phyloP scores from a whole-genome alignment of 2,797 vertebrate species.

The Falco concolor region DNA sequence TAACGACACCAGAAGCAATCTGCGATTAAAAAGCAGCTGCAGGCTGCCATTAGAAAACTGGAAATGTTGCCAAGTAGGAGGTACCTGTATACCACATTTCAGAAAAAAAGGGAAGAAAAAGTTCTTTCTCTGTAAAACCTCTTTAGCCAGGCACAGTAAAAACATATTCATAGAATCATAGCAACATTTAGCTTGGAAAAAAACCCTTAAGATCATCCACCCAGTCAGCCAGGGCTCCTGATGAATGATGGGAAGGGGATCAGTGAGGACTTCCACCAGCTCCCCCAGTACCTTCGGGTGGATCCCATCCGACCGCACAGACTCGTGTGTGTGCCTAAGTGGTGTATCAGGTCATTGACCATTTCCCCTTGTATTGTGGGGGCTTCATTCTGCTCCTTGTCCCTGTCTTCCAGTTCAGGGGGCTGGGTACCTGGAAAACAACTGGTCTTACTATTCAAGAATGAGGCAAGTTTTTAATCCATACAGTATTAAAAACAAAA shows the following conservation, averaged over 20 bases:
- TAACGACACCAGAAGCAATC: constrained; percentile 31
- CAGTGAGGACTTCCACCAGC: too few species aligned
- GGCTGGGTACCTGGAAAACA: too few species aligned
- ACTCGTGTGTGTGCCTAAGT: too few species aligned
- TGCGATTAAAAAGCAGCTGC: constrained; percentile 32
- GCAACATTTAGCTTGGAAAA: neutral
- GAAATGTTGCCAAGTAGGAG: neutral
- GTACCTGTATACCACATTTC: neutral
- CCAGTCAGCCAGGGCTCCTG: too few species aligned
- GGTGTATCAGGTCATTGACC: too few species aligned
- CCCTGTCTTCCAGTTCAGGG: too few species aligned
- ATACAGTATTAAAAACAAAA: neutral
- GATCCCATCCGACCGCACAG: too few species aligned
- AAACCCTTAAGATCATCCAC: neutral
- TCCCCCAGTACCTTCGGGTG: too few species aligned
- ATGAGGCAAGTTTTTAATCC: neutral
- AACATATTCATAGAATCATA: neutral
- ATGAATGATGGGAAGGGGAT: too few species aligned
- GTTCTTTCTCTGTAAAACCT: neutral
- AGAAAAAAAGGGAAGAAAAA: neutral
- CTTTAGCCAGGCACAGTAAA: neutral
- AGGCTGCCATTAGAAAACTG: neutral
- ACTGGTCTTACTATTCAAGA: neutral
- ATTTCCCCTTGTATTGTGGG: too few species aligned
- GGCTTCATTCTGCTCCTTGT: too few species aligned